Conservation (phyloP, 2,113 vertebrate species). For the Callipepla squamata region DNA sequence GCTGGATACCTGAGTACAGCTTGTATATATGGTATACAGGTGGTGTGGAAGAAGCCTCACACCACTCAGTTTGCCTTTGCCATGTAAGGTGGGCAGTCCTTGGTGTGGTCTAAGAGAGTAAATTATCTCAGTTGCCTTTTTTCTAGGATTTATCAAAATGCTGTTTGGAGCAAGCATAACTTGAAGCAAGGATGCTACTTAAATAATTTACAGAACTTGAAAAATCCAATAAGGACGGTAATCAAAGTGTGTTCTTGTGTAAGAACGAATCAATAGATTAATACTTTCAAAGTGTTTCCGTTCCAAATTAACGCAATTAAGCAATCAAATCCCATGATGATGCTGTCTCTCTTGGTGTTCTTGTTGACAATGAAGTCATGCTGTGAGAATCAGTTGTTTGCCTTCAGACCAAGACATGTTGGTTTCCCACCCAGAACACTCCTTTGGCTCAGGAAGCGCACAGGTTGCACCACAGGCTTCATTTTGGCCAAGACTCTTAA, state of each 20-base stretch:
- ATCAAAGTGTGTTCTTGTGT: constrained; percentile 40
- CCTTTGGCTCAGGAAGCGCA: not conserved
- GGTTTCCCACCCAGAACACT: not conserved
- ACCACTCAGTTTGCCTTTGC: not conserved
- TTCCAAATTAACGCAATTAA: constrained; percentile 34
- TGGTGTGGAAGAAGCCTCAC: not conserved
- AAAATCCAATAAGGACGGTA: constrained; percentile 20
- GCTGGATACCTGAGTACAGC: not conserved
- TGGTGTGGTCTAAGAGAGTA: not conserved
- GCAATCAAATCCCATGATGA: constrained; percentile 42
- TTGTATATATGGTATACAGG: not conserved
- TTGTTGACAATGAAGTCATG: constrained; percentile 4
- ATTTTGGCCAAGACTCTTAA: not conserved
- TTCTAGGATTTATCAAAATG: not conserved
- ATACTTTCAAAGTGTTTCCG: not conserved
- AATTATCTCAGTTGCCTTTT: not conserved
- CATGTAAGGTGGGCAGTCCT: not conserved
- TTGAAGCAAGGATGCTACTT: not conserved
- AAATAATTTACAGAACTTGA: constrained; percentile 41
- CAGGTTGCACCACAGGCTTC: not conserved
- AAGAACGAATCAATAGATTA: constrained; percentile 38
- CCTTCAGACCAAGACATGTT: not conserved
- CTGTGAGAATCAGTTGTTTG: not conserved
- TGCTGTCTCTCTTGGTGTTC: constrained; percentile 12
- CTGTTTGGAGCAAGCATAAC: not conserved